phyloP scores from a whole-genome alignment of 2,113 vertebrate species.

The Actinemys pallida region DNA sequence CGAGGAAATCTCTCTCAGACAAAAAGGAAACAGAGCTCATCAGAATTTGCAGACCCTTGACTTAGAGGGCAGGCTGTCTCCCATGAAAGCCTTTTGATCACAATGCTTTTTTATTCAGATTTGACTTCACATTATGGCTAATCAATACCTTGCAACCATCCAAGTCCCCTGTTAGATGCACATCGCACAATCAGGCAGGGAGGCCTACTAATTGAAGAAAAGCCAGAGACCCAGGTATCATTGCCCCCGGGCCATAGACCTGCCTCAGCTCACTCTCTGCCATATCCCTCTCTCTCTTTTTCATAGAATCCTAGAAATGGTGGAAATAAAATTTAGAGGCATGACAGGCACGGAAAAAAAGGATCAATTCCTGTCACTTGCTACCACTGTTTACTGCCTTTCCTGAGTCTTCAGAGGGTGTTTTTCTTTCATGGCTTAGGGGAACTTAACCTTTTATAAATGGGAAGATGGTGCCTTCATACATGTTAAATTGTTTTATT shows the following conservation, averaged over 20 bases:
- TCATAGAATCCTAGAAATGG: constrained; percentile 77
- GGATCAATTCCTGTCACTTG: constrained; percentile 89
- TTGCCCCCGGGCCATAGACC: constrained; percentile 89
- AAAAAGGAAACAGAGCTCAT: constrained; percentile 82
- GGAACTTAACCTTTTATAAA: constrained; percentile 87
- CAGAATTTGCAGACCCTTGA: constrained; percentile 82
- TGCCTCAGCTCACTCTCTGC: constrained; percentile 76
- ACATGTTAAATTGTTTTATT: constrained; percentile 84
- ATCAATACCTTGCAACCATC: constrained; percentile 92
- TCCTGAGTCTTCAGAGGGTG: constrained; percentile 80
- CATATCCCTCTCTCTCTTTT: constrained; percentile 67
- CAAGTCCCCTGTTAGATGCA: constrained; percentile 86
- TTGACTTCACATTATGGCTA: constrained; percentile 95
- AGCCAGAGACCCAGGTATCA: constrained; percentile 89
- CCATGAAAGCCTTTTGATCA: constrained; percentile 93
- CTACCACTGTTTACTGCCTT: constrained; percentile 86
- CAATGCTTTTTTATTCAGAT: constrained; percentile 89
- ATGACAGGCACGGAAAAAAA: constrained; percentile 83
- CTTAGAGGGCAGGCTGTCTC: constrained; percentile 86
- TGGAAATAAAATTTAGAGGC: constrained; percentile 86
- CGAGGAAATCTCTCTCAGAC: constrained; percentile 81
- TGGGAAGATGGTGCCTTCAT: constrained; percentile 80
- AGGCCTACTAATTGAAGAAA: constrained; percentile 96
- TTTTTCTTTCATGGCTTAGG: constrained; percentile 83
- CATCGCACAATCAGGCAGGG: constrained; percentile 86